Evolutionary conservation across 2,888 invertebrate species (phyloP).

Genomic region (Arctia plantaginis): DNA sequence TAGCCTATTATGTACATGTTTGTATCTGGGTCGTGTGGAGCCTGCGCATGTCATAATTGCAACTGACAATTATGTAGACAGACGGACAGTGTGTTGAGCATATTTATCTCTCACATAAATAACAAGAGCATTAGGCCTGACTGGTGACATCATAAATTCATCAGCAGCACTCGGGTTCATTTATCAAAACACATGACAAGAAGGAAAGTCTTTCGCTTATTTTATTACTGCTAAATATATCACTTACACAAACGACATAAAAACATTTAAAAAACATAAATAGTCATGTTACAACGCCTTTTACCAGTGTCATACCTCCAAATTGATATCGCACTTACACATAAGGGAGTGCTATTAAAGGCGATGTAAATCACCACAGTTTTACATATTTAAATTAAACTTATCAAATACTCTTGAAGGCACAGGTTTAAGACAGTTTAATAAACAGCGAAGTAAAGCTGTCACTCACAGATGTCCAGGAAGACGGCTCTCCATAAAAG

Average conservation of each 20-base stretch:
- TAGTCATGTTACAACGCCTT: background rate
- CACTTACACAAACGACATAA: background rate
- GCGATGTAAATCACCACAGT: background rate
- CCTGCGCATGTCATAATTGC: background rate
- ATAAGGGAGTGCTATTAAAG: background rate
- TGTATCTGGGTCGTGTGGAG: background rate
- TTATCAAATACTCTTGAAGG: no score
- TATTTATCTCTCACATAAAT: constrained; percentile 8
- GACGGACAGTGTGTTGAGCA: constrained; percentile 1
- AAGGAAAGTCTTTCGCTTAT: background rate
- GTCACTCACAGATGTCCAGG: background rate
- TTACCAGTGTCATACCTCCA: background rate
- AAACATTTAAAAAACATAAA: background rate
- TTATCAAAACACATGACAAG: background rate
- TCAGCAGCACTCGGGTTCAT: background rate
- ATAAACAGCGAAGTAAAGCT: background rate
- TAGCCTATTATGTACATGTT: no score
- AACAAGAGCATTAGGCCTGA: background rate
- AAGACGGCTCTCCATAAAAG: no score
- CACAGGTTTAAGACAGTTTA: no score
- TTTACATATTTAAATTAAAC: background rate
- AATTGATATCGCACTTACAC: background rate
- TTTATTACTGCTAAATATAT: background rate
- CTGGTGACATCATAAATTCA: background rate
- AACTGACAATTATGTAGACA: background rate